Evolutionary conservation across 2,888 invertebrate genomes (phyloP).

Genomic region (Conchocele bisecta): DNA sequence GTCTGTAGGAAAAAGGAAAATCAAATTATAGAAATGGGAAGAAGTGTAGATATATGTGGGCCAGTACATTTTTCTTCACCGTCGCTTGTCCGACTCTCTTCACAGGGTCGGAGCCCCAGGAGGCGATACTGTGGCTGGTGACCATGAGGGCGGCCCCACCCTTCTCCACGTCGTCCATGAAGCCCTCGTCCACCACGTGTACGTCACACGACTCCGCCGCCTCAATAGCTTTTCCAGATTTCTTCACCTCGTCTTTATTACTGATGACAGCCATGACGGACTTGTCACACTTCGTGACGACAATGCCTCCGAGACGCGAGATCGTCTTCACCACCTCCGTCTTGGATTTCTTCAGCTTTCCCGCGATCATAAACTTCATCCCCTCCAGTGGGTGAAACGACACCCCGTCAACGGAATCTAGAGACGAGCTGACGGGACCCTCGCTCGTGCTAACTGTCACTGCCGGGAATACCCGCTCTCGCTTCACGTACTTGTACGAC

Average conservation of each 20-base stretch:
- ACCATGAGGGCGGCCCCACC: conserved; percentile 86
- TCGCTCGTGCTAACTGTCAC: conserved; percentile 65
- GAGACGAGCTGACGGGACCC: conserved; percentile 74
- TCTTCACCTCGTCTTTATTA: conserved; percentile 87
- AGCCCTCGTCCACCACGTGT: conserved; percentile 90
- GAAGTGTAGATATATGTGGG: too few relatives aligned
- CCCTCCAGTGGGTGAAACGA: conserved; percentile 86
- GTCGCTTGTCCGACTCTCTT: too few relatives aligned
- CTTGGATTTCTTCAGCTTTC: conserved; percentile 82
- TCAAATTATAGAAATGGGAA: too few relatives aligned
- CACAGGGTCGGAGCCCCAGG: conserved; percentile 95
- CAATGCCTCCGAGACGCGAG: conserved; percentile 89
- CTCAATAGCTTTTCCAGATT: conserved; percentile 87
- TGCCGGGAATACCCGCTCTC: conserved; percentile 79
- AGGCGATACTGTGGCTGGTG: conserved; percentile 89
- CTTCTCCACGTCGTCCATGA: conserved; percentile 85
- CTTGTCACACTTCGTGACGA: conserved; percentile 86
- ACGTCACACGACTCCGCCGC: conserved; percentile 88
- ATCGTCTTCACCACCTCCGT: conserved; percentile 88
- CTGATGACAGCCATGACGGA: conserved; percentile 90
- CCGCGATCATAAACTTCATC: conserved; percentile 89
- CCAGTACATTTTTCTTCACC: too few relatives aligned
- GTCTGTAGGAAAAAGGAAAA: too few relatives aligned
- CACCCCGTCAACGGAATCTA: conserved; percentile 72
- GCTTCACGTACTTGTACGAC: conserved; percentile 81